A percentile compares a stretch with the other conserved stretches of the same genome.
Conservation (phyloP, 1,140 invertebrate genomes). For the Manduca sexta region DNA sequence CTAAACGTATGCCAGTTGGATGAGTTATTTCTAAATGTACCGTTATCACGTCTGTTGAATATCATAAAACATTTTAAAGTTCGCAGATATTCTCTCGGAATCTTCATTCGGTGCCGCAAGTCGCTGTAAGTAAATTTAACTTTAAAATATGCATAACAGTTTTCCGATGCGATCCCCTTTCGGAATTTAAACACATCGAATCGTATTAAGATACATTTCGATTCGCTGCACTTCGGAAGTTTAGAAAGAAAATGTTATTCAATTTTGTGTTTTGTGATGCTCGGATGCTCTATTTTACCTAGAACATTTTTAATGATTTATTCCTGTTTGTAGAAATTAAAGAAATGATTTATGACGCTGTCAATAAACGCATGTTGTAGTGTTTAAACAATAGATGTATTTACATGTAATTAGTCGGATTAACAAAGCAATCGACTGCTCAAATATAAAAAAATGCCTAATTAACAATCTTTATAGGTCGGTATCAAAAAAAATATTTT, state of each 20-base stretch:
- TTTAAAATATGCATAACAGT: conserved; percentile 73
- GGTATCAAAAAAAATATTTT: no score
- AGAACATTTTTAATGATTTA: neutral
- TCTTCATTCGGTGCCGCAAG: conserved; percentile 43
- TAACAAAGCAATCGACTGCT: no score
- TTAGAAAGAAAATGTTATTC: conserved; percentile 12
- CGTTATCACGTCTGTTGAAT: conserved; percentile 44
- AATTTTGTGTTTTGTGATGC: neutral
- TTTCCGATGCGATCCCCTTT: conserved; percentile 64
- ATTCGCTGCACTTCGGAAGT: conserved; percentile 49
- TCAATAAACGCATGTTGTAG: no score
- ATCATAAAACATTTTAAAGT: conserved; percentile 62
- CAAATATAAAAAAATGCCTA: no score
- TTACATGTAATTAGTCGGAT: no score
- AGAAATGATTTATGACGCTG: no score
- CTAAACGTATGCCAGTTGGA: conserved; percentile 30
- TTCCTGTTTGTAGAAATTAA: no score
- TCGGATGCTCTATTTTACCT: neutral
- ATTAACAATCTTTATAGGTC: no score
- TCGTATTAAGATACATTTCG: conserved; percentile 69
- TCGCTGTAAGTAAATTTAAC: conserved; percentile 66
- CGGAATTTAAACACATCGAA: conserved; percentile 66
- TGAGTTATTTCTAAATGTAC: conserved; percentile 25
- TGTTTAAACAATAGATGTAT: no score
- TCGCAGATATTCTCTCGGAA: conserved; percentile 42